These are phyloP conservation scores for Lepidonotus clava DNA, from an alignment of 2,888 invertebrate species.

Conservation along the genomic window DNA sequence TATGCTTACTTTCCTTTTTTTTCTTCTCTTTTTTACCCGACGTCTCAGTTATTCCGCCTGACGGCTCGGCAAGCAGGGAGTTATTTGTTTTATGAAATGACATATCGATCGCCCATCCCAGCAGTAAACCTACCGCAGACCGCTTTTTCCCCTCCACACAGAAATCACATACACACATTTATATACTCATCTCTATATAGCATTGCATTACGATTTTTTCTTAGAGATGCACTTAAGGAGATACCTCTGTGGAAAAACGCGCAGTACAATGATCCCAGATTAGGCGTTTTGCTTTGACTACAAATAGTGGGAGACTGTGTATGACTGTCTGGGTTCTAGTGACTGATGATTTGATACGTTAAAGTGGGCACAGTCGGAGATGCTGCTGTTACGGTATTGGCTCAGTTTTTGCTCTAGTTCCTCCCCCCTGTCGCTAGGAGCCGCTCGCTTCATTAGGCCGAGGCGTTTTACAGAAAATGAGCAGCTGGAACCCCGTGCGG, in stretches of 20 bases:
- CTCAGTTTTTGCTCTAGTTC: background rate
- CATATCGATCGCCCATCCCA: background rate
- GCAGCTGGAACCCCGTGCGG: background rate
- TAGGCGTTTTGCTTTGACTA: too few species aligned
- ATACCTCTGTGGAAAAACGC: too few species aligned
- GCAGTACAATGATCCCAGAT: too few species aligned
- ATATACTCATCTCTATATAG: too few species aligned
- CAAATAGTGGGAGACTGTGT: too few species aligned
- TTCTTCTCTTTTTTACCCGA: background rate
- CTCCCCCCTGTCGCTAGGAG: background rate
- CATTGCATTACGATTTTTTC: too few species aligned
- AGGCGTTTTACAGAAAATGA: conserved; percentile 24
- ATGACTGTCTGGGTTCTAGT: too few species aligned
- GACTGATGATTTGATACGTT: too few species aligned
- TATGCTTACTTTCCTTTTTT: background rate
- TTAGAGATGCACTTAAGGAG: too few species aligned
- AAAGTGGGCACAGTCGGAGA: too few species aligned
- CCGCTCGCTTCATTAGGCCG: background rate
- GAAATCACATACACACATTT: too few species aligned
- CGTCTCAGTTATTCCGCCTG: conserved; percentile 11
- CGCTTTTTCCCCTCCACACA: too few species aligned
- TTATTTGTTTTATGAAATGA: conserved; percentile 42
- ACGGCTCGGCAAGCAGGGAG: background rate
- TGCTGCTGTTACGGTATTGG: background rate
- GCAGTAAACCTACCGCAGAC: background rate